Evolutionary conservation across 2,113 vertebrate species (phyloP), one percentile per base, ranked within the genome.

Genomic region (Aptenodytes patagonicus): DNA sequence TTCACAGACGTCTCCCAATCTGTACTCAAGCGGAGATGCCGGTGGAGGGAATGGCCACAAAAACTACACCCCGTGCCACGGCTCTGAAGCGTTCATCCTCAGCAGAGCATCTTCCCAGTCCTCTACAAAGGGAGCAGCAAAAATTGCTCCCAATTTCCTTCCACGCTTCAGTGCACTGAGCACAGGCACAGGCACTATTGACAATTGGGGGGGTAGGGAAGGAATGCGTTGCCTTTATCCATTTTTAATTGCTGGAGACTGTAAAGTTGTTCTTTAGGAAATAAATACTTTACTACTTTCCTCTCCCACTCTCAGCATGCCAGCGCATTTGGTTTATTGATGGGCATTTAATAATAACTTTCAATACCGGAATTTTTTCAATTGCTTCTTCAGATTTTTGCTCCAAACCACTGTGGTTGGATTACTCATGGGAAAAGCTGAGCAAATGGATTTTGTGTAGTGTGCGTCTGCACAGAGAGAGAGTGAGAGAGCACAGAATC

Each of bases 201-300:
- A 95, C 97, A 97, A 66, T 44, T 95, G 69, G 70, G 38, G 44
- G 40, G 69, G 42, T 7, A 14, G 9, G 25, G 47, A 20, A 51
- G 73, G 64, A 96, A 88, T 76, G 78, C 3, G 6, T 83, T 97
- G 79, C 95, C 79, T 97, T 97, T 97, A 98, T 98, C 94, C 96
- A 97, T 98, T 98, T 98, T 98, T 98, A 98, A 98, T 98, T 98
- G 92, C 96, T 94, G 85, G 85, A 95, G 96, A 96, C 96, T 92
- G 29, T 94, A 97, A 97, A 94, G 91, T 95, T 97, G 93, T 93
- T 98, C 97, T 97, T 93, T 81, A 47, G 95, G 95, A 98, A 98
- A 97, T 97, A 98, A 97, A 98, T 97, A 92, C 95, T 97, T 97
- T 92, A 93, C 93, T 95, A 52, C 86, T 96, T 93, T 97, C 73